These are phyloP conservation scores for Euzophera pinguis DNA, from an alignment of 2,888 invertebrate species.

Conservation along the genomic window DNA sequence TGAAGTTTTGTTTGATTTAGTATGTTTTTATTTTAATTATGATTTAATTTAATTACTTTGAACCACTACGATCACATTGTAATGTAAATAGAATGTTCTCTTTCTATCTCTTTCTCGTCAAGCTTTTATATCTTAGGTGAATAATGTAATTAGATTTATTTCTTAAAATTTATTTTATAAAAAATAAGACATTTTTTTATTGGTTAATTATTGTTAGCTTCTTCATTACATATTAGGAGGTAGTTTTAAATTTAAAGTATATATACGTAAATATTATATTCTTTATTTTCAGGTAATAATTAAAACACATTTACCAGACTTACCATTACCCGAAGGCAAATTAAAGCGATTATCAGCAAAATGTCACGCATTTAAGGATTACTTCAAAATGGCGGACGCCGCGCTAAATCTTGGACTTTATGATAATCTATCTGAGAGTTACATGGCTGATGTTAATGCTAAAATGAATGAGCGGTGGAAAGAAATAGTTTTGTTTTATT, in stretches of 20 bases:
- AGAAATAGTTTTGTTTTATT: conserved; percentile 86
- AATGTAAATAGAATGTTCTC: too few relatives aligned
- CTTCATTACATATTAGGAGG: too few relatives aligned
- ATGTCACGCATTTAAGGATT: conserved; percentile 82
- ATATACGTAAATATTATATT: conserved; percentile 1
- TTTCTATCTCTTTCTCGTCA: too few relatives aligned
- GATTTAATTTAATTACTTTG: too few relatives aligned
- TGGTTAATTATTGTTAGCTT: too few relatives aligned
- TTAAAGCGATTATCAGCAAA: conserved; percentile 82
- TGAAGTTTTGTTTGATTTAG: not conserved
- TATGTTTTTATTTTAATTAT: too few relatives aligned
- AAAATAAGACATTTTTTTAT: too few relatives aligned
- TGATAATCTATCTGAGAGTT: conserved; percentile 50
- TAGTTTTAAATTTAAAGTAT: too few relatives aligned
- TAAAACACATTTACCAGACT: conserved; percentile 44
- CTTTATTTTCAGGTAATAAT: conserved; percentile 57
- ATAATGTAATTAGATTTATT: too few relatives aligned
- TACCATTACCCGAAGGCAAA: conserved; percentile 65
- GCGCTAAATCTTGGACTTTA: conserved; percentile 79
- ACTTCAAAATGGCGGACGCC: conserved; percentile 83
- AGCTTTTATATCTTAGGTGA: too few relatives aligned
- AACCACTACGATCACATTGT: too few relatives aligned
- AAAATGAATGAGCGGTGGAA: conserved; percentile 60
- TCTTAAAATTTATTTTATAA: too few relatives aligned
- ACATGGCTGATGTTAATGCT: conserved; percentile 35